Evolutionary conservation across 92 coral and sea anemone species (phyloP).

Genomic region (Nematostella vectensis): DNA sequence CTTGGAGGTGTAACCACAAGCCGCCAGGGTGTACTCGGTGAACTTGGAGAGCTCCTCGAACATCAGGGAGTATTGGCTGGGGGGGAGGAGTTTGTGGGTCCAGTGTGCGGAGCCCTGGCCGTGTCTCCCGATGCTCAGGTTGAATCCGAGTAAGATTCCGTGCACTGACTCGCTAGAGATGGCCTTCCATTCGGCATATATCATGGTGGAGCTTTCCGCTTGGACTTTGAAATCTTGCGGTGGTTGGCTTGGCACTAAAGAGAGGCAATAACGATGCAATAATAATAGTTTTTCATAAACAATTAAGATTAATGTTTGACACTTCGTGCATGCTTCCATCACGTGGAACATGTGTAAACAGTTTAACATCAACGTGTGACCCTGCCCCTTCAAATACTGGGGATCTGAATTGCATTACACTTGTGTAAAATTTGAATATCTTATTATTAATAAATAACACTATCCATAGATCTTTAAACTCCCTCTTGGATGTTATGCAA

Average conservation of each 20-base stretch:
- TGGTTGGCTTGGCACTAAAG: constrained; percentile 30
- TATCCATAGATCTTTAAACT: no score
- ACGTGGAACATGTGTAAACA: no score
- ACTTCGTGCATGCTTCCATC: no score
- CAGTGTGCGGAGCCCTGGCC: neutral
- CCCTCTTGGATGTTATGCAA: no score
- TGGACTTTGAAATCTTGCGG: constrained; percentile 18
- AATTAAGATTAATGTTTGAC: no score
- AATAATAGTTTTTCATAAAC: no score
- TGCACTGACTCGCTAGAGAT: constrained; percentile 25
- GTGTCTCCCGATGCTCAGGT: constrained; percentile 6
- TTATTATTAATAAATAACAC: no score
- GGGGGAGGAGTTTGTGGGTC: neutral
- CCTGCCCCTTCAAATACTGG: no score
- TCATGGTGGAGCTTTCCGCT: constrained; percentile 23
- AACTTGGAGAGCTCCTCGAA: constrained; percentile 26
- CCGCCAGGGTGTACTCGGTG: constrained; percentile 33
- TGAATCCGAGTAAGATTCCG: constrained; percentile 29
- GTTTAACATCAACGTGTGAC: no score
- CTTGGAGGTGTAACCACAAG: constrained; percentile 32
- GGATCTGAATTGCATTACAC: no score
- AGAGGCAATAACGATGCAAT: neutral
- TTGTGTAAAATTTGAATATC: no score
- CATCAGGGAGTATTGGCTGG: constrained; percentile 1
- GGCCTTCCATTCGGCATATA: constrained; percentile 25